phyloP scores from a whole-genome alignment of 2,888 invertebrate species.

The Stegophylla sp. region DNA sequence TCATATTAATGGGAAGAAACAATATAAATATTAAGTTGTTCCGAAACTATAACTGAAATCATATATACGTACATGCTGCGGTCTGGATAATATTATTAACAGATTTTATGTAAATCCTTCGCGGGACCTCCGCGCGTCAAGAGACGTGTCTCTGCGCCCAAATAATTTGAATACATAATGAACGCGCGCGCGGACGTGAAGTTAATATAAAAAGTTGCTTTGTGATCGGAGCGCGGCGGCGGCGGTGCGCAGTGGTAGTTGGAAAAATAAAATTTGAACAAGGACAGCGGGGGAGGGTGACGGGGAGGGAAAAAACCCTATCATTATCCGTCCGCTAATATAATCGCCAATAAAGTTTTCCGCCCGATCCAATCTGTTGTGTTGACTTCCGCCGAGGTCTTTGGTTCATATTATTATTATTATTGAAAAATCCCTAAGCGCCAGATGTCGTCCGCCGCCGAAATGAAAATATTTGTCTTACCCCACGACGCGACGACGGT shows the following conservation, averaged over 20 bases:
- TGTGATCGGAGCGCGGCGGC: not conserved
- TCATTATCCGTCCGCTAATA: constrained; percentile 54
- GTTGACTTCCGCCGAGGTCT: constrained; percentile 51
- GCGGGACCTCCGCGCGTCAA: constrained; percentile 11
- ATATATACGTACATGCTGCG: not conserved
- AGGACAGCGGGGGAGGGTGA: not conserved
- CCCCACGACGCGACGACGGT: constrained; percentile 42
- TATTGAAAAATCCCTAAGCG: constrained; percentile 56
- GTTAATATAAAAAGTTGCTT: constrained; percentile 52
- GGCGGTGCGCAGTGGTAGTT: not conserved
- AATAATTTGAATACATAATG: constrained; percentile 55
- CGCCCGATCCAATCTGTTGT: constrained; percentile 56
- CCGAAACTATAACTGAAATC: constrained; percentile 9
- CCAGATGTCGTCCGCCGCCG: constrained; percentile 48
- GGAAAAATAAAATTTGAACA: constrained; percentile 31
- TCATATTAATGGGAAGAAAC: constrained; percentile 18
- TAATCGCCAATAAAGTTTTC: constrained; percentile 58
- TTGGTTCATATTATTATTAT: constrained; percentile 40
- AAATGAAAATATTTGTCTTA: constrained; percentile 58
- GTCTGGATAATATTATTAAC: constrained; percentile 49
- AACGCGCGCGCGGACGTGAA: constrained; percentile 52
- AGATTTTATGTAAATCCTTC: constrained; percentile 50
- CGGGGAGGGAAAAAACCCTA: constrained; percentile 4
- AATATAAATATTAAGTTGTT: constrained; percentile 3
- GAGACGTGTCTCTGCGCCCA: constrained; percentile 19